Base-by-base conservation (phyloP, 2,797 vertebrate genomes). In the Loris lydekkerianus region DNA sequence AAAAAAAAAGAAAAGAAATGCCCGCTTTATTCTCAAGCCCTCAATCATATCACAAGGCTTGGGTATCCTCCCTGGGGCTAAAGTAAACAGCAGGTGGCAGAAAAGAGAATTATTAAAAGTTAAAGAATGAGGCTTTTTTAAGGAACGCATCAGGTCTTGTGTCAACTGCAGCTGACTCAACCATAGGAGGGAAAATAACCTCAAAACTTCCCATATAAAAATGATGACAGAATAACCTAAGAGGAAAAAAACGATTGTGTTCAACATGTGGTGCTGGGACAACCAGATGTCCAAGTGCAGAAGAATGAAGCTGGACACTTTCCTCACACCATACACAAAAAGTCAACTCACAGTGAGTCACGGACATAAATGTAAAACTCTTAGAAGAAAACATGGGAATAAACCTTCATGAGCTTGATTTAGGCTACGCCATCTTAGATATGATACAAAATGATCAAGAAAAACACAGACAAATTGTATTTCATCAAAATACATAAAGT, bases 111-210 rank as follows among this genome's bases (percentile, higher is more conserved):
- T 76, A 78, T 5, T 94, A 85, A 63, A 89, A 91, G 84, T 77
- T 63, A 93, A 83, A 91, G 82, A 94, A 86, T 69, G 20, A 88
- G 9, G n/a, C 37, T 84, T 81, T 92, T 92, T 80, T 18, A 65
- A 94, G 53, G 85, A 83, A 82, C 87, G 94, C 70, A 82, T 43
- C 49, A 83, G 46, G 86, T 90, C 69, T 83, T 86, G 49, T 85
- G 67, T 29, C 89, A 76, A 93, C 67, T 96, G 84, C 46, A 89
- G 65, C n/a, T 85, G 81, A 94, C 61, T 96, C 31, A 92, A 73
- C 15, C 58, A 78, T 31, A 61, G 89, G 70, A 67, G 89, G 70
- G n/a, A 60, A 27, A 70, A 93, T 84, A 84, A 40, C 10, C 5
- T 94, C 11, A 43, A 63, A 89, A 72, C 31, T 70, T 63, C 63